Evolutionary conservation across 2,888 invertebrate genomes (phyloP).

Genomic region (Nemotelus pantherinus): DNA sequence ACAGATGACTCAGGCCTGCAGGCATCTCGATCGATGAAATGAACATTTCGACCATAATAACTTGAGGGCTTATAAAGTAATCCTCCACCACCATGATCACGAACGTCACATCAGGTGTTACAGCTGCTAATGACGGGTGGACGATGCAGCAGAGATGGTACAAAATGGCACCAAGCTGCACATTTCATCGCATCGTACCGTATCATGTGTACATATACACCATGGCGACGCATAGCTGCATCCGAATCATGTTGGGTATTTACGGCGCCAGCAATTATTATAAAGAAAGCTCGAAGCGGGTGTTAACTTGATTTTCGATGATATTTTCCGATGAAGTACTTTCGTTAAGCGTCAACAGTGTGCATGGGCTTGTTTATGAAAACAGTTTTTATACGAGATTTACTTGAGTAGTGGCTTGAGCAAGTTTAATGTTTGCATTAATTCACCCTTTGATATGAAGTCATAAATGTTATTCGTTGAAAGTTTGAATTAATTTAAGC

Average conservation of each 20-base stretch:
- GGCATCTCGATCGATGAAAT: too few relatives aligned
- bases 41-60: background rate
- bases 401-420: too few relatives aligned
- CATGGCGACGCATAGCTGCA: background rate
- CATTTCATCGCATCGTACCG: background rate
- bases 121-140: constrained; percentile 25
- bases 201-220: background rate
- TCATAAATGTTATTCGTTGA: too few relatives aligned
- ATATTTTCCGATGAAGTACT: background rate
- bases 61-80: constrained; percentile 29
- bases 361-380: background rate
- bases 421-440: background rate
- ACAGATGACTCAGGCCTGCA: too few relatives aligned
- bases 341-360: background rate
- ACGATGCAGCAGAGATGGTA: constrained; percentile 27
- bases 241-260: background rate
- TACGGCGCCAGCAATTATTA: constrained; percentile 17
- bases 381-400: too few relatives aligned
- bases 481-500: too few relatives aligned
- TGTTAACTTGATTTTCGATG: constrained; percentile 6
- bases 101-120: background rate
- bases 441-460: background rate
- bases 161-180: constrained; percentile 9
- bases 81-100: background rate
- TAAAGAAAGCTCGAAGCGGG: constrained; percentile 4